Evolutionary conservation across 1,140 invertebrate species (phyloP).

Genomic region (Paralvinella palmiformis): DNA sequence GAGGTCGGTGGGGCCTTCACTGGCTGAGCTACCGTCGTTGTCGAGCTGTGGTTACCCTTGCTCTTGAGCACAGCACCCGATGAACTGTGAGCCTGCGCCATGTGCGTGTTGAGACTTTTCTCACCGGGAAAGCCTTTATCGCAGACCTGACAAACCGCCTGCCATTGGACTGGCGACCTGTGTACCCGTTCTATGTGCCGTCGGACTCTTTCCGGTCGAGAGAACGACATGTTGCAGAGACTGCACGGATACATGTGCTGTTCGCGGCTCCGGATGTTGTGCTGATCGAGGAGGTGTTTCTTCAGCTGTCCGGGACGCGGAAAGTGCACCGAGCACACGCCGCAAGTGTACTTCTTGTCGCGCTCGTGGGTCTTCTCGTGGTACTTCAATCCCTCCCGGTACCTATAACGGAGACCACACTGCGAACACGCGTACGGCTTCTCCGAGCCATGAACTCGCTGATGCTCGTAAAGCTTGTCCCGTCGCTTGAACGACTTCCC

Average conservation of each 20-base stretch:
- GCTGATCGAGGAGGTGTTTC: not conserved
- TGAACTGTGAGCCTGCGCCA: not conserved
- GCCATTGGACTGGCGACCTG: not conserved
- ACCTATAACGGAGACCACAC: constrained; percentile 7
- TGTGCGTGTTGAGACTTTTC: constrained; percentile 4
- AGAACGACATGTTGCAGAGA: not conserved
- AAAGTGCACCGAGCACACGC: not conserved
- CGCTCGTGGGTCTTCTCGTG: constrained; percentile 12
- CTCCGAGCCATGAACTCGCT: not conserved
- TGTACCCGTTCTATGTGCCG: constrained; percentile 17
- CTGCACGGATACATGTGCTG: constrained; percentile 7
- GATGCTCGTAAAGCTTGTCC: constrained; percentile 15
- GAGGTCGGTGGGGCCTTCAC: too few species aligned
- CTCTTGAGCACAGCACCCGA: not conserved
- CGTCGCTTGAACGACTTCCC: constrained; percentile 13
- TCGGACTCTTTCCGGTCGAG: constrained; percentile 9
- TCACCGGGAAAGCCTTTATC: constrained; percentile 12
- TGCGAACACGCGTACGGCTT: constrained; percentile 9
- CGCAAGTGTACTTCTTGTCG: not conserved
- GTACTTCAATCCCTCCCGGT: constrained; percentile 14
- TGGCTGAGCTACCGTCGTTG: too few species aligned
- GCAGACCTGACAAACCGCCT: not conserved
- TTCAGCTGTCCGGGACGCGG: constrained; percentile 3
- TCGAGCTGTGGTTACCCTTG: too few species aligned
- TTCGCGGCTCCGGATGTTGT: not conserved